Base-by-base conservation (phyloP, 2,888 invertebrate species). In the Campoletis raptor region DNA sequence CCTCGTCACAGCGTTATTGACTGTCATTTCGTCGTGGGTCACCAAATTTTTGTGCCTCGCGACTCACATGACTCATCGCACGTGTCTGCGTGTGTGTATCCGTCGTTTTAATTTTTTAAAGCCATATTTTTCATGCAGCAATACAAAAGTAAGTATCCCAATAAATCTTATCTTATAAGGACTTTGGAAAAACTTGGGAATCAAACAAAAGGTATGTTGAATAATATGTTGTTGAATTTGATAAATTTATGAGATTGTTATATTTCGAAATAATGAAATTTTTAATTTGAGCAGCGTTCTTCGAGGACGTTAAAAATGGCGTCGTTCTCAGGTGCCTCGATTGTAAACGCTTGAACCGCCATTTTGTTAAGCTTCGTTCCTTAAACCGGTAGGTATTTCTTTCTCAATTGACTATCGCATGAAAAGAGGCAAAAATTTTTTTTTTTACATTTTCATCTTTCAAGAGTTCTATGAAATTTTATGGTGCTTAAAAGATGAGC, bases 1-100 rank as follows among this genome's bases (percentile, higher is more conserved):
- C 42, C 76, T 80, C 74, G 76, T 84, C 80, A 57, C 64, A 52
- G 61, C 15, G 40, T 72, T 40, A 64, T 66, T 79, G 66, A 79
- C 66, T 69, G 73, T 57, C 73, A 79, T 79, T 80, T 83, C 40
- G 74, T 84, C 84, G 66, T 61, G 69, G 74, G 42, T 52, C 72
- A 48, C 67, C n/a, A 57, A 70, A 72, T 69, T 69, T 69, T 61
- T 2, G 61, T 40, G 57, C 48, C 45, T 64, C 54, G 54, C 66
- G 73, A 83, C 82, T 76, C 48, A 61, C 73, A 12, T 74, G 74
- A 79, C 74, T 69, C 74, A 67, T 45, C 36, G 18, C 37, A 40
- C 61, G n/a, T 73, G 36, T 61, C 61, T 30, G 61, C 15, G 61
- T 15, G 15, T 30, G 12, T 6, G 30, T 18, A 61, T 30, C 30